Base-by-base conservation (phyloP, 2,113 vertebrate species). In the Anolis sagrei region DNA sequence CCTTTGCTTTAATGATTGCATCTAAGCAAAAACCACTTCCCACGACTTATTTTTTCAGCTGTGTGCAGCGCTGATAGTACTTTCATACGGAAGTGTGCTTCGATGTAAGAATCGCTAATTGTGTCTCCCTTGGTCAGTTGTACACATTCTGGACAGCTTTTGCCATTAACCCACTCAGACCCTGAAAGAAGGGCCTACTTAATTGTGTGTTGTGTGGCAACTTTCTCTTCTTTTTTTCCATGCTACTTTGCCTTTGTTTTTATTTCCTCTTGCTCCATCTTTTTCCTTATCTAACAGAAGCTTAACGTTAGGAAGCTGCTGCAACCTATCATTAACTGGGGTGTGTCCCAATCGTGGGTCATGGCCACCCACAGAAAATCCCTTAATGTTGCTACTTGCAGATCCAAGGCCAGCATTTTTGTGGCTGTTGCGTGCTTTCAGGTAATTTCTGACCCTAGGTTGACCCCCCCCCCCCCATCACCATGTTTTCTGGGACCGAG, bases 21-120 rank as follows among this genome's bases (percentile, higher is more conserved):
- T 64, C 34, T 64, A n/a, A 86, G 70, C 11, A 54, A 34, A 29
- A 80, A 36, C 27, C 34, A 36, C 61, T 81, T 85, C 44, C 29
- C 39, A 66, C 10, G 25, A 44, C 69, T 64, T 81, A 81, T 86
- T 86, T 86, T 81, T 73, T 80, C 77, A 86, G 77, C 77, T 86
- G 84, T 29, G 25, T 36, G 51, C 29, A 19, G 3, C 51, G n/a
- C 68, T 64, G 29, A 75, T 51, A 62, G 70, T 66, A 51, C 74
- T 81, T 86, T 80, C 16, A 10, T 34, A 16, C 11, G 78, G 58
- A 86, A 75, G 29, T 7, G 29, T 7, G 32, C 29, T 81, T 29
- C 32, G 49, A 10, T 49, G 70, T 36, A 86, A 51, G 23, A 66
- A 51, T 86, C 32, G 32, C 34, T 85, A 79, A 85, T 62, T 81